Evolutionary conservation across 2,113 vertebrate genomes (phyloP), one percentile per base, ranked within the genome.

Genomic region (Erythrolamprus reginae): DNA sequence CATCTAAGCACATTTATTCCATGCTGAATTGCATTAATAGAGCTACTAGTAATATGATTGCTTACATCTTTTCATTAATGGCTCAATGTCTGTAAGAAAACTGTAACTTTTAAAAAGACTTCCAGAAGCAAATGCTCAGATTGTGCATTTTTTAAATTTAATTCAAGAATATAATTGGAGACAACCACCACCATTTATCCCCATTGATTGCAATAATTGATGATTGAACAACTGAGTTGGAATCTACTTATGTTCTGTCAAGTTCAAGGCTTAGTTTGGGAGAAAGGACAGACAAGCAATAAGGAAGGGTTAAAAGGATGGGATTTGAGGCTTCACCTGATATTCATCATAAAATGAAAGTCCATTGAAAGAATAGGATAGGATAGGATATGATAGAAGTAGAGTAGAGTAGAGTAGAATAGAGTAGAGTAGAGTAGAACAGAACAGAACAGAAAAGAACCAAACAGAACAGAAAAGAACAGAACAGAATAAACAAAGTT

Each of bases 381-480:
- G n/a, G n/a, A n/a, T n/a, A n/a, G n/a, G n/a, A n/a, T n/a, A n/a
- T n/a, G n/a, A n/a, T n/a, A n/a, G n/a, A n/a, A 52, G 1, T 52
- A 15, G 13, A 52, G 13, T 52, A 4, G 51, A 52, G 1, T 52
- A 4, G 51, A 52, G 3, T 52, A 13, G 51, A 52, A 3, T 52
- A 13, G 51, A 52, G 10, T 51, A 10, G 12, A 51, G 10, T 51
- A 10, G 50, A 51, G 10, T 51, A 10, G 50, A 51, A 2, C 13
- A 2, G 50, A 51, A 0, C 15, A 0, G 50, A 51, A 0, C 15
- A 1, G 50, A 51, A 0, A 13, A 1, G 50, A 51, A 1, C 15
- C 0, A 12, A 51, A 1, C 15, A 1, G 50, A 51, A 3, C 15
- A 3, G 50, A 51, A 3, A 13, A 3, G 50, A 51, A 3, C 15